Evolutionary conservation across 2,113 vertebrate species (phyloP).

Genomic region (Sphaerodactylus townsendi): DNA sequence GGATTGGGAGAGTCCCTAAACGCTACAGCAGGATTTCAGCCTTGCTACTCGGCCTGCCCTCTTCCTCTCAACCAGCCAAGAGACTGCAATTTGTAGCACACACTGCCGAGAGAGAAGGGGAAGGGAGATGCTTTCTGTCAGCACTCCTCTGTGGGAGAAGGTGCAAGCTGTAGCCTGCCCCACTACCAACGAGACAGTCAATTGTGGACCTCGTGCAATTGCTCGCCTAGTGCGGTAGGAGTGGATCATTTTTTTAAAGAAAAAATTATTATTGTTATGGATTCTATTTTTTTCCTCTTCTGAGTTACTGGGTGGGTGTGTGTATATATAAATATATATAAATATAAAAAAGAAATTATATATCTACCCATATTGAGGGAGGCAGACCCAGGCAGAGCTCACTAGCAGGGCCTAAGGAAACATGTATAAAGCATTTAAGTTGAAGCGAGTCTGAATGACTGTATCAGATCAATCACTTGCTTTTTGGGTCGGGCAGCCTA

Average conservation of each 20-base stretch:
- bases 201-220: slow-evolving; percentile 78
- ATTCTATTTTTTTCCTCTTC: slow-evolving; percentile 85
- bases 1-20: slow-evolving; percentile 54
- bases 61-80: neutral
- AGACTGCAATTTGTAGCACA: slow-evolving; percentile 22
- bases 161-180: slow-evolving; percentile 15
- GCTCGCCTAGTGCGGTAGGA: slow-evolving; percentile 74
- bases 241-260: slow-evolving; percentile 79
- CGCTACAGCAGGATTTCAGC: slow-evolving; percentile 50
- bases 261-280: slow-evolving; percentile 83
- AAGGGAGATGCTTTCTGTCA: neutral
- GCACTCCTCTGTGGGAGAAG: neutral
- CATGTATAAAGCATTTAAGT: neutral
- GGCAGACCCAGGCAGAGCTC: neutral
- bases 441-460: neutral
- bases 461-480: neutral
- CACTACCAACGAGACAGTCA: slow-evolving; percentile 64
- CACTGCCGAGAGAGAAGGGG: slow-evolving; percentile 16
- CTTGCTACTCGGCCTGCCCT: slow-evolving; percentile 1
- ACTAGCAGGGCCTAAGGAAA: neutral
- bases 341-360: slow-evolving; percentile 75
- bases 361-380: slow-evolving; percentile 72
- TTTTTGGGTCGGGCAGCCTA: neutral
- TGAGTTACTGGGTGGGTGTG: slow-evolving; percentile 80
- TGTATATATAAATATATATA: slow-evolving; percentile 76